A percentile compares a stretch with the other conserved stretches of the same genome.
These are phyloP conservation scores for Bothrops alternatus DNA, from an alignment of 2,797 vertebrate species.

Conservation along the genomic window DNA sequence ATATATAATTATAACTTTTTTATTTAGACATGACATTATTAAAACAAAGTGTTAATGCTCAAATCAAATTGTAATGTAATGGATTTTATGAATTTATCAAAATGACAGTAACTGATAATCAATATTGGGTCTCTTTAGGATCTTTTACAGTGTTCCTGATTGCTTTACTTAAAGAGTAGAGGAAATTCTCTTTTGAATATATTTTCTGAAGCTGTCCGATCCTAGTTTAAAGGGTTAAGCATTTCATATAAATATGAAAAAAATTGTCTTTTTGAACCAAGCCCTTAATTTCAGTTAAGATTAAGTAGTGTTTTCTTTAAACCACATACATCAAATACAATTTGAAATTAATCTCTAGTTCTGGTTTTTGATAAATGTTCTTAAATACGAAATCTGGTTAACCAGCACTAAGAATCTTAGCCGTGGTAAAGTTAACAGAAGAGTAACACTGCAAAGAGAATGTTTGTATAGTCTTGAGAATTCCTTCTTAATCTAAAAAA, in stretches of 20 bases:
- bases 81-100: neutral
- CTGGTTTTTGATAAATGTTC: neutral
- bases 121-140: neutral
- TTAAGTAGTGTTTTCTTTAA: neutral
- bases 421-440: neutral
- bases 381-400: neutral
- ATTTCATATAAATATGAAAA: neutral
- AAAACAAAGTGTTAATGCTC: neutral
- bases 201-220: neutral
- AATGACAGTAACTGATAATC: neutral
- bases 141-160: neutral
- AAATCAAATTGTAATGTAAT: neutral
- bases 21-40: neutral
- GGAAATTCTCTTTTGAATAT: neutral
- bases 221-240: neutral
- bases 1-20: neutral
- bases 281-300: neutral
- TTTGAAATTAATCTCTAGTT: neutral
- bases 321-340: neutral
- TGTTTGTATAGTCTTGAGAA: neutral
- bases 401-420: neutral
- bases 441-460: neutral
- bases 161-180: neutral
- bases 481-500: neutral
- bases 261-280: neutral